A percentile compares a stretch with the other conserved stretches of the same genome.
Conservation (phyloP, 2,113 vertebrate genomes). For the Microcebus griseorufus region DNA sequence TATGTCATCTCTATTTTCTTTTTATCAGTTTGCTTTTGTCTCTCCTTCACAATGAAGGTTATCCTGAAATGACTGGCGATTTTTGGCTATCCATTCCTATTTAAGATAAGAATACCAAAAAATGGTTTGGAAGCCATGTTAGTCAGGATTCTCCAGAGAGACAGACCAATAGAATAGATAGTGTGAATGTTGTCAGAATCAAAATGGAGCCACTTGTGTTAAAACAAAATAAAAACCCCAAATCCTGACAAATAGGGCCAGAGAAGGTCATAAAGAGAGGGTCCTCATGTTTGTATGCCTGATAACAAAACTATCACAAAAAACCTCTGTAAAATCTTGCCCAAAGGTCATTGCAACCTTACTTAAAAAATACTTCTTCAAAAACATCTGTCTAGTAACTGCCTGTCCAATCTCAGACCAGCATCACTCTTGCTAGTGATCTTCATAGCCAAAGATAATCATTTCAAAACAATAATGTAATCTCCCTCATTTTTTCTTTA, state of each 20-base stretch:
- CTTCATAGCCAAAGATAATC: not conserved
- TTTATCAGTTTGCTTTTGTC: not conserved
- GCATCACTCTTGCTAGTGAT: not conserved
- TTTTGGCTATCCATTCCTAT: not conserved
- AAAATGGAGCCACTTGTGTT: not conserved
- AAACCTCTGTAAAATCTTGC: not conserved
- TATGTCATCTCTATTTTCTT: not conserved
- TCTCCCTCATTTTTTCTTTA: not conserved
- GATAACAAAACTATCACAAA: not conserved
- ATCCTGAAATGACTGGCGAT: not conserved
- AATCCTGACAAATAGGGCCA: not conserved
- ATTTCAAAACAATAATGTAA: not conserved
- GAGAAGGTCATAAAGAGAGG: not conserved
- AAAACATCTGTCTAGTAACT: not conserved
- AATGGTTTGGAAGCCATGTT: not conserved
- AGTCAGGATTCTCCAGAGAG: not conserved
- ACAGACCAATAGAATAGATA: not conserved
- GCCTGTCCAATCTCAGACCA: not conserved
- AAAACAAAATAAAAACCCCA: not conserved
- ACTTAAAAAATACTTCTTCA: not conserved
- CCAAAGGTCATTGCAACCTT: not conserved
- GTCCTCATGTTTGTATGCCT: not conserved
- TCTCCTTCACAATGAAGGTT: not conserved
- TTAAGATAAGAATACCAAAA: not conserved
- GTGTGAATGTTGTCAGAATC: not conserved